These are phyloP conservation scores for Zeugodacus cucurbitae DNA, from an alignment of 1,140 invertebrate genomes.

Conservation along the genomic window DNA sequence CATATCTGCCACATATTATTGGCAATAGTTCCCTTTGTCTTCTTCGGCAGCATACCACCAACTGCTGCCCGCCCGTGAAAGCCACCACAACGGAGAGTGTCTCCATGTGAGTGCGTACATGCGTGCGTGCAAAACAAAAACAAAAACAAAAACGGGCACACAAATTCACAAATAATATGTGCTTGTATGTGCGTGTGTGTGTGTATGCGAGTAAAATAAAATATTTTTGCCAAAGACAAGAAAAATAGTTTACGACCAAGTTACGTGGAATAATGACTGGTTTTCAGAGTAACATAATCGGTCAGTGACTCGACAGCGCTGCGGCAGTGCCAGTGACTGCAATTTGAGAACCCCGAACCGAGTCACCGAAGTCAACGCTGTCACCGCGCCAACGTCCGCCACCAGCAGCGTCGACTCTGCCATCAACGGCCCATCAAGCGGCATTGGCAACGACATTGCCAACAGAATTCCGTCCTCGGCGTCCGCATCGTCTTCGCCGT, in stretches of 20 bases:
- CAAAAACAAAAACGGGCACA: neutral
- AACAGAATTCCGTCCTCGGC: neutral
- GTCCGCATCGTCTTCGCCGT: neutral
- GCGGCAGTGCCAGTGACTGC: conserved; percentile 40
- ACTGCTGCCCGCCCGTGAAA: neutral
- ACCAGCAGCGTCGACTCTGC: neutral
- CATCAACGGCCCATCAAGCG: neutral
- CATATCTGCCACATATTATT: neutral
- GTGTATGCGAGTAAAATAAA: neutral
- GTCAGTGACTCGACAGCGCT: conserved; percentile 42
- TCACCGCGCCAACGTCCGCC: neutral
- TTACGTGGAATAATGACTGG: conserved; percentile 46
- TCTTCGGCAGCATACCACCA: neutral
- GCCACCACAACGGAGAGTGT: neutral
- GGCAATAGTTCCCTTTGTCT: conserved; percentile 3
- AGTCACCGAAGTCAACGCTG: neutral
- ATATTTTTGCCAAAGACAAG: conserved; percentile 34
- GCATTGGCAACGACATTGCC: neutral
- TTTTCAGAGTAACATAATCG: conserved; percentile 45
- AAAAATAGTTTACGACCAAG: conserved; percentile 45
- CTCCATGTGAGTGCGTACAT: neutral
- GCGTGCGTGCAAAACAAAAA: neutral
- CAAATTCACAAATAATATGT: neutral
- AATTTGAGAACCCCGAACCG: conserved; percentile 45
- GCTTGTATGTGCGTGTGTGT: neutral